These are phyloP conservation scores for Eurois occulta DNA, from an alignment of 2,888 invertebrate genomes.

Conservation along the genomic window DNA sequence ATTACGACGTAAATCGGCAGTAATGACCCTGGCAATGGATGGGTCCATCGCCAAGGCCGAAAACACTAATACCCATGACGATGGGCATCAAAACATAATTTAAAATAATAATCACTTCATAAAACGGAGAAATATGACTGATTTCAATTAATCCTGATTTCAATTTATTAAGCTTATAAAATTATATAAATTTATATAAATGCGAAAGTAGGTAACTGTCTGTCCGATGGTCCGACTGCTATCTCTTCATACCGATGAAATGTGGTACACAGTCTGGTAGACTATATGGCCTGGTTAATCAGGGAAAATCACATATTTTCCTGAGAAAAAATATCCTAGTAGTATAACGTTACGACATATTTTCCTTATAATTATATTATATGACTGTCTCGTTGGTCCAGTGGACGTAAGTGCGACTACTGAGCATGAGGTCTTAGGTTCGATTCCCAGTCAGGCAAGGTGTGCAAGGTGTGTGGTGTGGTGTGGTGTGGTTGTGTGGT, in stretches of 20 bases:
- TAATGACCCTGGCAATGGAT: conserved; percentile 24
- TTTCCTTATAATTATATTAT: too few species aligned
- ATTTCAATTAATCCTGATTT: conserved; percentile 38
- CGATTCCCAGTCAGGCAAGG: too few species aligned
- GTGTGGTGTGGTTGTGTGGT: too few species aligned
- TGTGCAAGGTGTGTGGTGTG: too few species aligned
- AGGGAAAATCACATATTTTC: too few species aligned
- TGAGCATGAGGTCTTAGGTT: too few species aligned
- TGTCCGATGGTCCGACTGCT: neutral
- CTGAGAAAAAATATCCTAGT: too few species aligned
- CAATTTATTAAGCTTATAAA: conserved; percentile 15
- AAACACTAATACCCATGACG: conserved; percentile 20
- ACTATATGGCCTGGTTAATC: neutral
- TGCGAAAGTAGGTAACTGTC: neutral
- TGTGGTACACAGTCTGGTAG: neutral
- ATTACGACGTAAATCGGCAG: neutral
- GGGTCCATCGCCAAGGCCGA: conserved; percentile 29
- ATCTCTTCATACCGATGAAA: neutral
- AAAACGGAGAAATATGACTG: conserved; percentile 16
- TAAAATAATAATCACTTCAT: conserved; percentile 30
- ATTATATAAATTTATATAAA: neutral
- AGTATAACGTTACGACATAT: too few species aligned
- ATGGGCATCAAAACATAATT: conserved; percentile 25
- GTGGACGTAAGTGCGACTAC: too few species aligned
- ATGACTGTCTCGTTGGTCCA: too few species aligned